Conservation (phyloP, 2,888 invertebrate genomes). For the Hirtodrosophila histrioides region DNA sequence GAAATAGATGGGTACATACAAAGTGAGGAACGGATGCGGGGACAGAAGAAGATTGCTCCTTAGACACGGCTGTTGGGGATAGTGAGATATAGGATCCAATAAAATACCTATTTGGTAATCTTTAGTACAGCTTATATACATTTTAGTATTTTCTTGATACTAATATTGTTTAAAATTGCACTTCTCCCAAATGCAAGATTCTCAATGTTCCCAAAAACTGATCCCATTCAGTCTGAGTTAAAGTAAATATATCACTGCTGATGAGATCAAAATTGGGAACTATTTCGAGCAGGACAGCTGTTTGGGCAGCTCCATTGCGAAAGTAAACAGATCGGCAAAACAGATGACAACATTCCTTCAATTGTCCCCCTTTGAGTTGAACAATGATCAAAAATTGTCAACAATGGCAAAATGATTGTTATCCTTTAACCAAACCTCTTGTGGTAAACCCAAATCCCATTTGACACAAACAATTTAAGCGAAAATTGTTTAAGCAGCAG, state of each 20-base stretch:
- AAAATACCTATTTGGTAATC: too few relatives aligned
- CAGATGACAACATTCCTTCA: conserved; percentile 69
- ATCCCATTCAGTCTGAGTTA: background rate
- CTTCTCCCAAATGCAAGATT: too few relatives aligned
- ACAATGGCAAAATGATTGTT: conserved; percentile 78
- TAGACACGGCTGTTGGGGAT: too few relatives aligned
- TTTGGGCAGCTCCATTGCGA: conserved; percentile 37
- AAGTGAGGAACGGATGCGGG: too few relatives aligned
- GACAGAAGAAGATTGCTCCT: too few relatives aligned
- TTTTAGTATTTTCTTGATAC: too few relatives aligned
- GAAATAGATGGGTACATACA: too few relatives aligned
- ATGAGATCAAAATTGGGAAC: conserved; percentile 25
- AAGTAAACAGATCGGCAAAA: conserved; percentile 49
- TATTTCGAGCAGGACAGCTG: conserved; percentile 28
- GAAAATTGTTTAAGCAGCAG: conserved; percentile 70
- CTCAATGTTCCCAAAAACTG: background rate
- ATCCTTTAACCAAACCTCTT: conserved; percentile 78
- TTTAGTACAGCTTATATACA: too few relatives aligned
- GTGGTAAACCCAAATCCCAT: conserved; percentile 79
- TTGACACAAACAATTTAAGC: conserved; percentile 75
- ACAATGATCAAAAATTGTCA: conserved; percentile 56
- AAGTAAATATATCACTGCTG: conserved; percentile 2
- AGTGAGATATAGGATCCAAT: too few relatives aligned
- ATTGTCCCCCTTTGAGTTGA: conserved; percentile 53
- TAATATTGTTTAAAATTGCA: too few relatives aligned